These are phyloP conservation scores for Bubo bubo DNA, from an alignment of 2,113 vertebrate genomes.

Conservation along the genomic window DNA sequence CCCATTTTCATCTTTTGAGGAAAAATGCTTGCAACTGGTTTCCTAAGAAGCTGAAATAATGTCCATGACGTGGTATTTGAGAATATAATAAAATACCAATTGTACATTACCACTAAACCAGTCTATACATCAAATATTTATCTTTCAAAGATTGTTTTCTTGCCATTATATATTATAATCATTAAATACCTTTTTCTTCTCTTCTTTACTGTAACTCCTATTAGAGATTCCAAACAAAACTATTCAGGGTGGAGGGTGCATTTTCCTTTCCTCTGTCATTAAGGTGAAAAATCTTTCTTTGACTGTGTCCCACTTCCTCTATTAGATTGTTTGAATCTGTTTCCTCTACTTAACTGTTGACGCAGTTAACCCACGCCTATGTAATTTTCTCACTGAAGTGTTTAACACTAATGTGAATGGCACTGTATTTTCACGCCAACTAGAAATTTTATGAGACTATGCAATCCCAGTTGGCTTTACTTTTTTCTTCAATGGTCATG, in stretches of 20 bases:
- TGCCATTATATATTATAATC: background rate
- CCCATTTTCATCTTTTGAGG: background rate
- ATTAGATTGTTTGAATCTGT: constrained; percentile 67
- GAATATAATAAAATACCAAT: background rate
- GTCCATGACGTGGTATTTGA: background rate
- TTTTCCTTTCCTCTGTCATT: constrained; percentile 46
- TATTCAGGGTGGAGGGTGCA: constrained; percentile 10
- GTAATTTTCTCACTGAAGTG: constrained; percentile 61
- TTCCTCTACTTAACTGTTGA: constrained; percentile 71
- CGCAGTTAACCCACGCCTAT: constrained; percentile 52
- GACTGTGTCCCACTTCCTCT: constrained; percentile 47
- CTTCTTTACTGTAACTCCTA: background rate
- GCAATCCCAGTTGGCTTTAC: constrained; percentile 53
- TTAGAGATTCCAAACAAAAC: constrained; percentile 49
- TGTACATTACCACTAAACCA: background rate
- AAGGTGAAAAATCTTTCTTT: background rate
- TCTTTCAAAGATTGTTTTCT: background rate
- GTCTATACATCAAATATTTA: constrained; percentile 27
- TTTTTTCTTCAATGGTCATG: constrained; percentile 57
- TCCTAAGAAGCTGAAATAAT: background rate
- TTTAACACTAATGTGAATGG: constrained; percentile 61
- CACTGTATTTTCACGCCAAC: constrained; percentile 58
- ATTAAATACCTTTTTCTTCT: constrained; percentile 8
- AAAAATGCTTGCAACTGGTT: background rate
- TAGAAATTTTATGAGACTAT: constrained; percentile 68